Evolutionary conservation across 2,797 vertebrate genomes (phyloP).

Genomic region (Clamator glandarius): DNA sequence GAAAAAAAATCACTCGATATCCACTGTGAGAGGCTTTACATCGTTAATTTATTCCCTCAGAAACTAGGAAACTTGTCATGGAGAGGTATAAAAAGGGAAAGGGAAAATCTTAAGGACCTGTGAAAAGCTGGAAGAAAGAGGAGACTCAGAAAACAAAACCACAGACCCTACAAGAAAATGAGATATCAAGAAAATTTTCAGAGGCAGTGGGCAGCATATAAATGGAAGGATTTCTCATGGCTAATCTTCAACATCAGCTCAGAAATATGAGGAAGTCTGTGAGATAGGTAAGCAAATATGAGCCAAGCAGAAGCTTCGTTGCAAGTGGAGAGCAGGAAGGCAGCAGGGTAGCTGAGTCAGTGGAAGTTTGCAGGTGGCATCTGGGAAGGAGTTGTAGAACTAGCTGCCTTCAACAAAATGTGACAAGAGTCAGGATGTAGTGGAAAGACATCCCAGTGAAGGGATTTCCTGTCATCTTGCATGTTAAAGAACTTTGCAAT

Average conservation of each 20-base stretch:
- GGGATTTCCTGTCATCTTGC: constrained; percentile 4
- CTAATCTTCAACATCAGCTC: not conserved
- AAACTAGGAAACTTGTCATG: not conserved
- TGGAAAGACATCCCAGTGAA: not conserved
- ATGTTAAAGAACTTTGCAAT: not conserved
- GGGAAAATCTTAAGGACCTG: not conserved
- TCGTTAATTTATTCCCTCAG: not conserved
- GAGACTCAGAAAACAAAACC: not conserved
- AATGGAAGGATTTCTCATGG: not conserved
- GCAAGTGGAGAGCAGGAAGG: not conserved
- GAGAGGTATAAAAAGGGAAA: not conserved
- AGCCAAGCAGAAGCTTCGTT: not conserved
- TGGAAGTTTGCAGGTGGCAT: not conserved
- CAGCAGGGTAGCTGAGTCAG: not conserved
- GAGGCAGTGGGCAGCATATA: not conserved
- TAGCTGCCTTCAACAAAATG: not conserved
- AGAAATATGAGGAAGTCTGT: not conserved
- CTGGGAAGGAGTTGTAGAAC: not conserved
- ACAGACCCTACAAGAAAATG: not conserved
- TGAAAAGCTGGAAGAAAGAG: not conserved
- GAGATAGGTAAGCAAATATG: not conserved
- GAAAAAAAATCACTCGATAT: not conserved
- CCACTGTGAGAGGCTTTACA: not conserved
- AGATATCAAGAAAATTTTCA: not conserved
- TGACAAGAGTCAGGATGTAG: not conserved